phyloP scores from a whole-genome alignment of 2,113 vertebrate species.

The Fulica atra region DNA sequence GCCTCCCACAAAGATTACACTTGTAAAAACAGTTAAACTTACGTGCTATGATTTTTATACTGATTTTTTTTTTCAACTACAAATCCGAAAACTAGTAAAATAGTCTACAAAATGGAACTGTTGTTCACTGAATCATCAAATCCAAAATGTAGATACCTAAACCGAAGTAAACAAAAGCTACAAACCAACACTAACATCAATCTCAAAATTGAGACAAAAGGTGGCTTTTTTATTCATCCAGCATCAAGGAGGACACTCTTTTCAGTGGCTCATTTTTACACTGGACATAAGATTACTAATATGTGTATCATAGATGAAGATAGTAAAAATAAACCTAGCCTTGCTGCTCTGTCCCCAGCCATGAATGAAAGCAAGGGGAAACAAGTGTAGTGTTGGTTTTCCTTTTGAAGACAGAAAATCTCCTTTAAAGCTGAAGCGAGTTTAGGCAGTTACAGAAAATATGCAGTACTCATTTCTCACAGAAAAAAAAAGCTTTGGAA shows the following conservation, averaged over 20 bases:
- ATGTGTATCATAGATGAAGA: neutral
- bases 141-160: neutral
- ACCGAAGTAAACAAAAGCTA: neutral
- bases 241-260: neutral
- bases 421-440: neutral
- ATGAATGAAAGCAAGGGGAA: neutral
- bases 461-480: neutral
- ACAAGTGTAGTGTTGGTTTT: neutral
- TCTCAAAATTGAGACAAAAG: neutral
- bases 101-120: neutral
- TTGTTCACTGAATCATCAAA: neutral
- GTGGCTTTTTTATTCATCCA: neutral
- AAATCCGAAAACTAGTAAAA: neutral
- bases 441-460: neutral
- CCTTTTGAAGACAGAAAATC: neutral
- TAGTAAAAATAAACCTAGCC: neutral
- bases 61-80: neutral
- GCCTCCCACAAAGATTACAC: constrained; percentile 24
- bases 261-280: neutral
- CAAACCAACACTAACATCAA: neutral
- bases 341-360: neutral
- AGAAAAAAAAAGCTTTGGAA: neutral
- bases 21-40: constrained; percentile 29
- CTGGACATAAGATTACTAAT: neutral
- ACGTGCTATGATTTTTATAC: neutral